A percentile compares a stretch with the other conserved stretches of the same genome.
phyloP scores from a whole-genome alignment of 2,888 invertebrate genomes.

The Stenodema calcarata region DNA sequence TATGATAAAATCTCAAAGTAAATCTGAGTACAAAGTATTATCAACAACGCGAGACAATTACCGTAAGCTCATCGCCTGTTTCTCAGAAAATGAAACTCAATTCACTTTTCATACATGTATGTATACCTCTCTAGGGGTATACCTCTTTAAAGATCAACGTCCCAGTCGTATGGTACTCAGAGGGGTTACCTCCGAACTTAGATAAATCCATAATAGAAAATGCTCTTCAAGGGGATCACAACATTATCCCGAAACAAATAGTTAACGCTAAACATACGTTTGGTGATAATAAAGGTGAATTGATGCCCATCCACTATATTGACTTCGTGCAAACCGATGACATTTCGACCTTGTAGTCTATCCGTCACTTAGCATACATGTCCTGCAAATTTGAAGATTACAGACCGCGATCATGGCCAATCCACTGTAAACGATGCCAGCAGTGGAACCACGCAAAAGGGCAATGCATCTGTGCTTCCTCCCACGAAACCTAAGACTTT shows the following conservation, averaged over 20 bases:
- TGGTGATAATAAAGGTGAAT: too few relatives aligned
- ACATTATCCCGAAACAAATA: background rate
- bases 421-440: background rate
- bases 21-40: too few relatives aligned
- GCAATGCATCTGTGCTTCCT: too few relatives aligned
- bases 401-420: background rate
- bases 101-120: background rate
- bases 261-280: too few relatives aligned
- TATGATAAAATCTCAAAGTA: too few relatives aligned
- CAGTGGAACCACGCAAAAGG: background rate
- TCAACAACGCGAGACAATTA: background rate
- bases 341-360: background rate
- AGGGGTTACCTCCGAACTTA: background rate
- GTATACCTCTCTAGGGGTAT: too few relatives aligned
- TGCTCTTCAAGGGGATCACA: background rate
- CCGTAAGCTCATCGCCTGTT: background rate
- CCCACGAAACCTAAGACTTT: too few relatives aligned
- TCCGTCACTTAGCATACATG: background rate
- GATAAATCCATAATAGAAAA: background rate
- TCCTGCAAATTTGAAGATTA: background rate
- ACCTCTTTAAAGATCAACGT: background rate
- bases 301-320: too few relatives aligned
- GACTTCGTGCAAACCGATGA: too few relatives aligned
- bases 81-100: background rate
- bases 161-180: background rate